These are phyloP conservation scores for Pelodiscus sinensis DNA, from an alignment of 2,113 vertebrate genomes.

Conservation along the genomic window DNA sequence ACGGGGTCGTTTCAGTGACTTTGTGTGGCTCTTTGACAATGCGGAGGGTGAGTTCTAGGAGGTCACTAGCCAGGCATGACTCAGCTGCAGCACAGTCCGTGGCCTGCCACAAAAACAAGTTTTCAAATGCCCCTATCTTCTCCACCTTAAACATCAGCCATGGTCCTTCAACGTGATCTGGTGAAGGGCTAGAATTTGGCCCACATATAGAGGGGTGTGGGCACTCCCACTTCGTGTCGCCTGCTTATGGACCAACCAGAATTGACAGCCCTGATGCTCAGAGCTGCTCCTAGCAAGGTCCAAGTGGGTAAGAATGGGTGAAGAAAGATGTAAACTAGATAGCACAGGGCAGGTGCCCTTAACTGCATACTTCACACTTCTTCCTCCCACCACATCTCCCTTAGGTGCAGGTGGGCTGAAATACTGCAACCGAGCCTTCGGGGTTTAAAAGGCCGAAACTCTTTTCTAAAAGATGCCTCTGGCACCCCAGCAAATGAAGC, in stretches of 20 bases:
- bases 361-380: no score
- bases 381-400: neutral
- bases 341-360: no score
- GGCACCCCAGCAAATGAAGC: neutral
- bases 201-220: neutral
- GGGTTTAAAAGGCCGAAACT: neutral
- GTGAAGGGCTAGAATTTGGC: neutral
- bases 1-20: no score
- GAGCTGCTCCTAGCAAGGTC: neutral
- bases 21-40: conserved; percentile 53
- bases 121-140: neutral
- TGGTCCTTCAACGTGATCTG: fast-evolving
- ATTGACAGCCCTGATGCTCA: neutral
- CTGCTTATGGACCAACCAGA: neutral
- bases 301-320: neutral
- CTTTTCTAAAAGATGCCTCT: neutral
- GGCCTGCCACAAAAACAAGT: conserved; percentile 58
- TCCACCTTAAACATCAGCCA: conserved; percentile 21
- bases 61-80: neutral
- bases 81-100: neutral
- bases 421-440: neutral
- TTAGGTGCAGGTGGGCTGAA: neutral
- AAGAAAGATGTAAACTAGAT: no score
- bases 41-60: neutral
- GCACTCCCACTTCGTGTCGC: neutral